A percentile compares a stretch with the other conserved stretches of the same genome.
Conservation (phyloP, 2,113 vertebrate genomes). For the Hystrix brachyura region DNA sequence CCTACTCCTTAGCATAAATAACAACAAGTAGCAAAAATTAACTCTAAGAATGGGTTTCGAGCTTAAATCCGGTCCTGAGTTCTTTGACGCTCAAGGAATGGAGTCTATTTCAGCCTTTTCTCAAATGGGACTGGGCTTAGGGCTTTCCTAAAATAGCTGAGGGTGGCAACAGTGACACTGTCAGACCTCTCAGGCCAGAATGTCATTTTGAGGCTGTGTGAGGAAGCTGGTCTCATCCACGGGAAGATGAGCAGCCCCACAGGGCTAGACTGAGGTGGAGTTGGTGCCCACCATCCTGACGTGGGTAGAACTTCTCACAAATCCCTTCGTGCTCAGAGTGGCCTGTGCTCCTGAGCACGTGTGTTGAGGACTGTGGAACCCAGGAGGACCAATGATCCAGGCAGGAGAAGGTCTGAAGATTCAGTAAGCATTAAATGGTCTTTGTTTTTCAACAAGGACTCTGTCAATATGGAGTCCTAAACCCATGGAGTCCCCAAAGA, state of each 20-base stretch:
- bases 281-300: neutral
- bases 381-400: neutral
- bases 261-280: neutral
- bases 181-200: neutral
- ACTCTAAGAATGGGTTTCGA: too few species aligned
- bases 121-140: neutral
- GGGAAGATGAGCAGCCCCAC: neutral
- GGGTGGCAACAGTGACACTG: neutral
- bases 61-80: neutral
- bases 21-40: neutral
- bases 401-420: neutral
- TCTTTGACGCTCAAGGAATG: neutral
- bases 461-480: neutral
- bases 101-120: neutral
- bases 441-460: neutral
- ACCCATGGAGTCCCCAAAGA: neutral
- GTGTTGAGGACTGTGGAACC: neutral
- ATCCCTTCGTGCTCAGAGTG: neutral
- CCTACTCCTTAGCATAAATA: neutral
- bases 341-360: neutral
- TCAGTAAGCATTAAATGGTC: neutral
- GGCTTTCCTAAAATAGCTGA: constrained; percentile 12
- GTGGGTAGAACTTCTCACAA: neutral
- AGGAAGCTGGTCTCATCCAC: neutral
- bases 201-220: neutral